Base-by-base conservation (phyloP, 2,113 vertebrate genomes). In the Thunnus maccoyii region DNA sequence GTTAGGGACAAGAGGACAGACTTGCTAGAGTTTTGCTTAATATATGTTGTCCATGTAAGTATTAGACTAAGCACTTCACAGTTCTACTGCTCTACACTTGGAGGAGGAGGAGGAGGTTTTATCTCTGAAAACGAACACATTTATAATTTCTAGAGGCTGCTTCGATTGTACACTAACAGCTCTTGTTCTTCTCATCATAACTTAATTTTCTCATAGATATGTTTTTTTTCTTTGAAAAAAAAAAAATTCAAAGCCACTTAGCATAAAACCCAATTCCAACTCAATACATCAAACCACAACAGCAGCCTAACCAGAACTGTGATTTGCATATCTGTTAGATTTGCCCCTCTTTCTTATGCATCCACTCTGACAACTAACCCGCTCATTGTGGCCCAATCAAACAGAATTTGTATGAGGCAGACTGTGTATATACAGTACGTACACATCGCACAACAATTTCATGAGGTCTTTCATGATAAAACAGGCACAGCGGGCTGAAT, bases 311-410 rank as follows among this genome's bases (percentile, higher is more conserved):
- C 73, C 74, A 36, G 20, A 82, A 60, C 55, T 65, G 55, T 32
- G 54, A 86, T 88, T 86, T 78, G 52, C 78, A 84, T 78, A 84
- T 87, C 83, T 85, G 76, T 72, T 36, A 61, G 64, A 71, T 85
- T 76, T 46, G 57, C 36, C 18, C 56, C 64, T 82, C 63, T 47
- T 76, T 64, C 70, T 76, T 52, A 50, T 65, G 71, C 18, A 25
- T 76, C 57, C 55, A 58, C 57, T 56, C 44, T 75, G 63, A 86
- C 74, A 85, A 18, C 80, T 65, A 78, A 80, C 62, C 79, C 64
- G 18, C 47, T 63, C 58, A 65, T 8, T 65, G 61, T 61, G 78
- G 67, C 73, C 80, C 77, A 58, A 54, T 90, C 80, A 85, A 86
- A 74, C 61, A 66, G 32, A 78, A 90, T 82, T 70, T 58, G 27